Base-by-base conservation (phyloP, 1,140 invertebrate genomes). In the Propsilocerus akamusi region DNA sequence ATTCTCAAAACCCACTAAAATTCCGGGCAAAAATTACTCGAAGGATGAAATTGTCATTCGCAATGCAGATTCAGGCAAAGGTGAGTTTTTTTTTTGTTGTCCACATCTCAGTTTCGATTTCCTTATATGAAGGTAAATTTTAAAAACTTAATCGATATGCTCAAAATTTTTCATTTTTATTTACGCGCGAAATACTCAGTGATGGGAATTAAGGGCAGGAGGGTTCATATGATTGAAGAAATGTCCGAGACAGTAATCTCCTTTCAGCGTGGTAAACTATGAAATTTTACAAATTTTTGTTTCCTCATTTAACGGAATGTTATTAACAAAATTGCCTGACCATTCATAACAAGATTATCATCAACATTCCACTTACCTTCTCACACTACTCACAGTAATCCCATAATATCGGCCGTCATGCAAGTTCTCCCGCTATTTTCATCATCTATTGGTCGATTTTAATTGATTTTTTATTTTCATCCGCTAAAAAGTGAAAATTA, bases 151-250 rank as follows among this genome's bases (percentile, higher is more conserved):
- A n/a, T n/a, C n/a, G n/a, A n/a, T n/a, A n/a, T 30, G 6, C n/a
- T 3, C 34, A 47, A 37, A 28, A 50, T 41, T 12, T 28, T 53
- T 6, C 50, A 17, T 50, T 48, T 47, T 47, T 46, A 32, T 51
- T 48, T 46, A 50, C 32, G 30, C 52, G 51, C n/a, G 30, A 54
- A 46, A 41, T 67, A 70, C 74, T 69, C 68, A 77, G 90, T 96
- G 72, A 96, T 96, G 92, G 92, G 92, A 74, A 93, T 96, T 78
- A 94, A 93, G 74, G 92, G 92, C 65, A 77, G 90, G 62, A 76
- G 92, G 64, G 90, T 95, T 68, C 90, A 94, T 75, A 89, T 94
- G 83, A 95, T 96, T 68, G 92, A 96, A 77, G 89, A 94, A 73
- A 78, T 95, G 68, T 93, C 87, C 74, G 88, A 93, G 73, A 95